Evolutionary conservation across 2,113 vertebrate genomes (phyloP), one percentile per base, ranked within the genome.

Genomic region (Meles meles): DNA sequence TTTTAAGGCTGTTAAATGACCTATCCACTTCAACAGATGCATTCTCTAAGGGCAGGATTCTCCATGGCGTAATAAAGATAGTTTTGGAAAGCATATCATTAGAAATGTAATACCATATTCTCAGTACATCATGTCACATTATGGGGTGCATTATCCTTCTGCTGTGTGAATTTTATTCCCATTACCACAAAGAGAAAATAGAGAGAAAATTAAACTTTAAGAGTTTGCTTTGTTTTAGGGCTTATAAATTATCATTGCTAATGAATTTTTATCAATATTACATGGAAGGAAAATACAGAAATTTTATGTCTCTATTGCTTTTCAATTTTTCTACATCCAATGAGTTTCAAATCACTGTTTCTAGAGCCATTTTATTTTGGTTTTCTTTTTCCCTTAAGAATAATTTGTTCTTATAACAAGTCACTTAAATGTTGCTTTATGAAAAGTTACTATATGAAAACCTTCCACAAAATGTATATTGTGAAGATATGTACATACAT

Each of bases 61-160:
- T 90, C 90, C 4, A 6, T 13, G 7, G n/a, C 52, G 47, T 93
- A 89, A 84, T 65, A 84, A 81, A 63, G 7, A 49, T 63, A 87
- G 84, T 31, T 92, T 94, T 90, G 21, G 71, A 85, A 95, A 93
- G 63, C 49, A n/a, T 59, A 82, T 90, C 69, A 96, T 88, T 95
- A 85, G 65, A 88, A 96, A 63, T 34, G 27, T 87, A 63, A 77
- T 47, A 81, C 96, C 3, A 10, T 85, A 93, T 63, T 97, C 42
- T 97, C 34, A 88, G 71, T 90, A 2, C 4, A 83, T 71, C 69
- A 63, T 57, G 1, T 31, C 34, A 93, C 2, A 77, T 96, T 34
- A 79, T 52, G 88, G 31, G 7, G 3, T 88, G 7, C 5, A 74
- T 93, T 77, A 89, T 7, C 74, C 74, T 85, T 55, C 92, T 97